These are phyloP conservation scores for Phacellophora camtschatica DNA, from an alignment of 30 jellyfish, hydroid and myxozoan species.

Conservation along the genomic window DNA sequence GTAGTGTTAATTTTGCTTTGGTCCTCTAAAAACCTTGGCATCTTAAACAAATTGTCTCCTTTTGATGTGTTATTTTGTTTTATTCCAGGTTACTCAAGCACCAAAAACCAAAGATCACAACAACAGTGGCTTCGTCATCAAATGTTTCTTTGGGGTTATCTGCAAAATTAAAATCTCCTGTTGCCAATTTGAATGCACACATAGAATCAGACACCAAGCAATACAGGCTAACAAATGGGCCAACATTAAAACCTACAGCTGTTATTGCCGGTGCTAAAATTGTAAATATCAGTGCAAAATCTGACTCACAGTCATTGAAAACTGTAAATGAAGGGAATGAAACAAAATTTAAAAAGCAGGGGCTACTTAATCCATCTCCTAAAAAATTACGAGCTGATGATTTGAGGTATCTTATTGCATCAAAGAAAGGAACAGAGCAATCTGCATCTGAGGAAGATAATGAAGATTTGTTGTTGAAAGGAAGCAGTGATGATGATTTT, in stretches of 20 bases:
- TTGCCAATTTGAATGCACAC: neutral
- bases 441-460: neutral
- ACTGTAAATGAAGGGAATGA: no score
- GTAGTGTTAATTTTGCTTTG: no score
- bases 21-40: no score
- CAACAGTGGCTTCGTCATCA: neutral
- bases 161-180: neutral
- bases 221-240: neutral
- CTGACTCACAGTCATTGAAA: no score
- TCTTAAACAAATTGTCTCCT: no score
- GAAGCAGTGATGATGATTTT: neutral
- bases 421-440: neutral
- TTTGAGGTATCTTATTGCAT: neutral
- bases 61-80: neutral
- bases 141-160: neutral
- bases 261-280: no score
- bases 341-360: no score
- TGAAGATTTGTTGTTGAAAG: neutral
- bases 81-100: neutral
- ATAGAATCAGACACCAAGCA: no score
- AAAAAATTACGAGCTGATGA: neutral
- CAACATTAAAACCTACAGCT: neutral
- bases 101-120: neutral
- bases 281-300: no score
- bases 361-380: neutral